phyloP scores from a whole-genome alignment of 2,888 invertebrate genomes.

The Tachystola acroxantha region DNA sequence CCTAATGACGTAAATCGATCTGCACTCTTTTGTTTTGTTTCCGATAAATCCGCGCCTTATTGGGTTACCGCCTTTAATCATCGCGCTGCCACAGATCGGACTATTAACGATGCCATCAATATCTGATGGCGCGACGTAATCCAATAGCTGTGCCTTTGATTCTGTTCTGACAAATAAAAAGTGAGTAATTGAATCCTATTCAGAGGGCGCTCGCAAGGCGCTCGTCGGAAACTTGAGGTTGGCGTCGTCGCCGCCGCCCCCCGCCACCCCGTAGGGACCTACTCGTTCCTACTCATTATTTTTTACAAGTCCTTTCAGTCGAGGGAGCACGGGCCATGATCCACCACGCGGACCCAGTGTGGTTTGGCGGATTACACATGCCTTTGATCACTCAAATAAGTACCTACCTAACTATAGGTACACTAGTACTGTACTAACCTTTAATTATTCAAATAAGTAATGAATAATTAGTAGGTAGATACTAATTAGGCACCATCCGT shows the following conservation, averaged over 20 bases:
- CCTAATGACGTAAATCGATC: slow-evolving; percentile 69
- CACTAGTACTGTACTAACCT: no score
- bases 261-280: no score
- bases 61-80: slow-evolving; percentile 71
- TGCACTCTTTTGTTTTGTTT: slow-evolving; percentile 62
- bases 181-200: slow-evolving; percentile 32
- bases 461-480: no score
- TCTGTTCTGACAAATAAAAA: slow-evolving; percentile 50
- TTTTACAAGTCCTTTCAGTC: no score
- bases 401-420: no score
- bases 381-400: no score
- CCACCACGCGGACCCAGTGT: no score
- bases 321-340: no score
- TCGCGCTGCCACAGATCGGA: slow-evolving; percentile 36
- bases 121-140: slow-evolving; percentile 50
- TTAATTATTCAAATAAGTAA: no score
- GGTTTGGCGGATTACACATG: no score
- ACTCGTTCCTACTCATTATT: no score
- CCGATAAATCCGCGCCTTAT: slow-evolving; percentile 56
- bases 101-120: slow-evolving; percentile 50
- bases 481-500: no score
- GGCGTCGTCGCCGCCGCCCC: background rate
- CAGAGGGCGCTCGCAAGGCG: slow-evolving; percentile 16
- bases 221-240: slow-evolving; percentile 14
- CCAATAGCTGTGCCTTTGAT: slow-evolving; percentile 65